phyloP scores from a whole-genome alignment of 2,797 vertebrate genomes.

The Danio tinwini region DNA sequence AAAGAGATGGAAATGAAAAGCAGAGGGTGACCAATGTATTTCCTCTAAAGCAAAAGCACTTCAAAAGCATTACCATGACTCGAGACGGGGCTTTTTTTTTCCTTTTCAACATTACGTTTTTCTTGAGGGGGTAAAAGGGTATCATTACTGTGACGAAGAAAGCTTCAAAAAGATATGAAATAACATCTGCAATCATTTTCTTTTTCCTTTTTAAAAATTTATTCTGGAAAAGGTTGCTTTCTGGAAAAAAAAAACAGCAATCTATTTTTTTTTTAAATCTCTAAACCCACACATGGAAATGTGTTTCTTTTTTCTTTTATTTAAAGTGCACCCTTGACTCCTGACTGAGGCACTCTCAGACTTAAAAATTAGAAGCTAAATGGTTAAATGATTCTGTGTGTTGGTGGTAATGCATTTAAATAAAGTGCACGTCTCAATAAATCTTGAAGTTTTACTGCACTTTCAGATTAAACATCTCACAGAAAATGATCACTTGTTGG shows the following conservation, averaged over 20 bases:
- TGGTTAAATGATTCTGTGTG: conserved; percentile 49
- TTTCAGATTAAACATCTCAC: conserved; percentile 45
- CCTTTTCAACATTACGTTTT: conserved; percentile 13
- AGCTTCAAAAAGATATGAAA: conserved; percentile 32
- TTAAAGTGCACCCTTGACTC: conserved; percentile 21
- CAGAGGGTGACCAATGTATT: conserved; percentile 18
- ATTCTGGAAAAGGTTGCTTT: neutral
- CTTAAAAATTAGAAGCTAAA: conserved; percentile 40
- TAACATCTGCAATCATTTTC: neutral
- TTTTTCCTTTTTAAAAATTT: neutral
- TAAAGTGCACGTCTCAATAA: conserved; percentile 24
- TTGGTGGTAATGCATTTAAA: conserved; percentile 47
- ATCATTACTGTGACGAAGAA: conserved; percentile 25
- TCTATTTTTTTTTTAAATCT: neutral
- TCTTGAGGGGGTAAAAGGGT: conserved; percentile 28
- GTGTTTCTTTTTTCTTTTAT: conserved; percentile 3
- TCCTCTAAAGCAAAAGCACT: conserved; percentile 39
- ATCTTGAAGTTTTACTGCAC: conserved; percentile 18
- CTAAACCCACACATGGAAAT: neutral
- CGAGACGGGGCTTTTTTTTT: neutral
- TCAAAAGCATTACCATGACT: conserved; percentile 38
- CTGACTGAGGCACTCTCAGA: conserved; percentile 3
- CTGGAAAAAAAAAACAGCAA: neutral
- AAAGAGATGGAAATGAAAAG: conserved; percentile 41
- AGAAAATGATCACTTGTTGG: conserved; percentile 38